phyloP scores from a whole-genome alignment of 2,113 vertebrate genomes.

The Aphyosemion australe region DNA sequence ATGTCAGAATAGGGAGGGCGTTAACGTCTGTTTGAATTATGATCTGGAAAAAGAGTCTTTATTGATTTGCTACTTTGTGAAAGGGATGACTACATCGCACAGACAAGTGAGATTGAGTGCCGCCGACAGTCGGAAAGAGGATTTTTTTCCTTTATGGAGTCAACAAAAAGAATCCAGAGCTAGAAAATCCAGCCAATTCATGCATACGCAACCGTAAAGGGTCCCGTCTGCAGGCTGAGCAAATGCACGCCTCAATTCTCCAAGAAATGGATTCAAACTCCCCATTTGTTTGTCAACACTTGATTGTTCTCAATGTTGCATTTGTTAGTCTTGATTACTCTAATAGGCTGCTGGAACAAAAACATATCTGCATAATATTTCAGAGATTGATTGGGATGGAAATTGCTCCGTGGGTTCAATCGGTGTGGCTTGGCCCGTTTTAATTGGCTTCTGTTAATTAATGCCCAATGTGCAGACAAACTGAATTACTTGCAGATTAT shows the following conservation, averaged over 20 bases:
- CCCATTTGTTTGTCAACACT: slow-evolving; percentile 51
- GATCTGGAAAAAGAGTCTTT: slow-evolving; percentile 55
- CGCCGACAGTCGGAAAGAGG: too few relatives aligned
- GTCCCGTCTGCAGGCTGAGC: slow-evolving; percentile 20
- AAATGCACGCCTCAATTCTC: slow-evolving; percentile 27
- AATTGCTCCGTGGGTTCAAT: too few relatives aligned
- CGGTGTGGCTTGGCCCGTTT: too few relatives aligned
- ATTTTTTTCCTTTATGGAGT: too few relatives aligned
- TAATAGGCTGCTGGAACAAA: too few relatives aligned
- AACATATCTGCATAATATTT: too few relatives aligned
- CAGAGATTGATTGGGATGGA: too few relatives aligned
- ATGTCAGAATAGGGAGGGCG: slow-evolving; percentile 53
- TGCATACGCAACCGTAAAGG: slow-evolving; percentile 7
- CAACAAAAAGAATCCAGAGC: slow-evolving; percentile 1
- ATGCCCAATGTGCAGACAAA: slow-evolving; percentile 70
- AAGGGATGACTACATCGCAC: too few relatives aligned
- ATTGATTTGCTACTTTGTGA: too few relatives aligned
- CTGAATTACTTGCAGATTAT: slow-evolving; percentile 71
- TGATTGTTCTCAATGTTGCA: slow-evolving; percentile 43
- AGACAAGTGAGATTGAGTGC: too few relatives aligned
- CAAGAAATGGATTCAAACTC: slow-evolving; percentile 52
- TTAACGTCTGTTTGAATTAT: slow-evolving; percentile 62
- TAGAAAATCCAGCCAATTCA: slow-evolving; percentile 7
- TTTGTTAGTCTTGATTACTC: slow-evolving; percentile 65
- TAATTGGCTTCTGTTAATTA: too few relatives aligned